Evolutionary conservation across 2,797 vertebrate genomes (phyloP).

Genomic region (Hafferia zeledoni): DNA sequence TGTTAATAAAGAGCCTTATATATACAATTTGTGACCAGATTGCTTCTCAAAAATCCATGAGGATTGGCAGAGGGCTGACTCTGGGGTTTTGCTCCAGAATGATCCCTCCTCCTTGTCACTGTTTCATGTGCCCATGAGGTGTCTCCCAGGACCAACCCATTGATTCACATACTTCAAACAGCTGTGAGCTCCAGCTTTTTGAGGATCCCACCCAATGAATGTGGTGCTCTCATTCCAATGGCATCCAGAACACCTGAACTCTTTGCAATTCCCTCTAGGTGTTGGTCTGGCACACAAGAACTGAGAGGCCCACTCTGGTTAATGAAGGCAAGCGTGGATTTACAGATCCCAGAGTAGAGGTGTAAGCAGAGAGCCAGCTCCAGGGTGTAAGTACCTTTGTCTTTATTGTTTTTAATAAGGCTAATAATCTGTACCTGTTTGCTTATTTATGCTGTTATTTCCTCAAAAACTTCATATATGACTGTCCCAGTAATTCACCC

Average conservation of each 20-base stretch:
- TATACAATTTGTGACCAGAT: background rate
- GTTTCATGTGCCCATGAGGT: background rate
- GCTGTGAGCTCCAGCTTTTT: background rate
- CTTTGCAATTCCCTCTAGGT: conserved; percentile 74
- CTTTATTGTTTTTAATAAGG: background rate
- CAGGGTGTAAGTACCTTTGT: conserved; percentile 52
- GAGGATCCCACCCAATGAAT: background rate
- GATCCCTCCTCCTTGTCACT: background rate
- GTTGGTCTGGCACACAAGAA: conserved; percentile 92
- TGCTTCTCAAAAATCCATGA: background rate
- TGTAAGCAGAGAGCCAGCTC: conserved; percentile 70
- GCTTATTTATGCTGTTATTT: background rate
- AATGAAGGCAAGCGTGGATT: conserved; percentile 91
- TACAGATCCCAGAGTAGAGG: conserved; percentile 86
- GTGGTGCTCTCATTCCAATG: background rate
- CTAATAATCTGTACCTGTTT: background rate
- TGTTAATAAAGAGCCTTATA: background rate
- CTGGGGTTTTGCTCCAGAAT: background rate
- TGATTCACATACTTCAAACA: background rate
- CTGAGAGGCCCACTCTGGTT: conserved; percentile 86
- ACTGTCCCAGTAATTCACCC: background rate
- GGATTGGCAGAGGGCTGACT: background rate
- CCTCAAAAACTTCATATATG: background rate
- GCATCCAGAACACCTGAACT: background rate
- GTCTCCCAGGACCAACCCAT: background rate